Conservation (phyloP, 2,797 vertebrate genomes). For the Chelon labrosus region DNA sequence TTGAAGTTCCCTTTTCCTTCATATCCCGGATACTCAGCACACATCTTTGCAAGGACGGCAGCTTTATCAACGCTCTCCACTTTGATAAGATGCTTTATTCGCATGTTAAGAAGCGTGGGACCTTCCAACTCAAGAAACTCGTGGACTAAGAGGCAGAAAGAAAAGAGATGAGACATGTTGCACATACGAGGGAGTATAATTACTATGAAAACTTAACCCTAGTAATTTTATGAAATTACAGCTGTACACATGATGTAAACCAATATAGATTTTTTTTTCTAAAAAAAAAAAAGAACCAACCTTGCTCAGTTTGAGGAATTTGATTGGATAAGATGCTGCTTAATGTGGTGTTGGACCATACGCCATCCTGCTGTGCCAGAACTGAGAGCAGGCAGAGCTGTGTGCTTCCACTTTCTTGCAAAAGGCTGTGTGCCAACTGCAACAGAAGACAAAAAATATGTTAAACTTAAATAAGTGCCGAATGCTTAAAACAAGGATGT, state of each 20-base stretch:
- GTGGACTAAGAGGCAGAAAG: constrained; percentile 84
- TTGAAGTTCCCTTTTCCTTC: constrained; percentile 97
- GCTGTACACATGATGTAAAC: background rate
- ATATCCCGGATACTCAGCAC: constrained; percentile 96
- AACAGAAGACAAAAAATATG: constrained; percentile 55
- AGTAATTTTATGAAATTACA: constrained; percentile 2
- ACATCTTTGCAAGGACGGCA: constrained; percentile 93
- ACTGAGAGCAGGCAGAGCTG: constrained; percentile 92
- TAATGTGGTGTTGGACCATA: constrained; percentile 94
- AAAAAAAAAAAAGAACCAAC: constrained; percentile 74
- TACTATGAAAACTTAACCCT: constrained; percentile 49
- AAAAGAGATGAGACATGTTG: constrained; percentile 26
- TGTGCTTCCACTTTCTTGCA: constrained; percentile 93
- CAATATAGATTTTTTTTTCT: background rate
- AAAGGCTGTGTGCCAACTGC: constrained; percentile 93
- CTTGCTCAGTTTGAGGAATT: constrained; percentile 89
- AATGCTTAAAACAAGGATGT: no score
- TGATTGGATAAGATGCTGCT: constrained; percentile 93
- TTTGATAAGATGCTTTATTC: constrained; percentile 99
- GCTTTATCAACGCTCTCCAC: constrained; percentile 92
- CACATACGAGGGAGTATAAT: constrained; percentile 18
- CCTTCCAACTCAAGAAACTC: constrained; percentile 94
- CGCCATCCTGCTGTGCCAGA: constrained; percentile 92
- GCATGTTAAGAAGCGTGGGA: constrained; percentile 94
- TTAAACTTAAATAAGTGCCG: constrained; percentile 5